These are phyloP conservation scores for Sus scrofa DNA, from an alignment of 2,113 vertebrate species.

Conservation along the genomic window T2T-Sscrofa CM000828.6:21293001-21293500, in stretches of 20 bases:
- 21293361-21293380: no score
- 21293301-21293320: background rate
- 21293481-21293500: no score
- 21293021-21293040: no score
- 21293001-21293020: no score
- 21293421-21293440: no score
- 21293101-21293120: background rate
- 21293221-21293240: background rate
- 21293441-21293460: no score
- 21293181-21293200: background rate
- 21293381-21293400: no score
- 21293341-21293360: no score
- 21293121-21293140: background rate
- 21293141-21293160: background rate
- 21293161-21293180: background rate
- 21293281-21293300: background rate
- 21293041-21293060: no score
- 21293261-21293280: background rate
- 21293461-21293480: no score
- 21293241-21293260: conserved; percentile 24
- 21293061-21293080: background rate
- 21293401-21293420: no score
- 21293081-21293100: background rate
- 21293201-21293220: background rate
- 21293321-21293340: no score